These are phyloP conservation scores for Penaeus japonicus DNA, from an alignment of 1,140 invertebrate species.

Conservation along the genomic window DNA sequence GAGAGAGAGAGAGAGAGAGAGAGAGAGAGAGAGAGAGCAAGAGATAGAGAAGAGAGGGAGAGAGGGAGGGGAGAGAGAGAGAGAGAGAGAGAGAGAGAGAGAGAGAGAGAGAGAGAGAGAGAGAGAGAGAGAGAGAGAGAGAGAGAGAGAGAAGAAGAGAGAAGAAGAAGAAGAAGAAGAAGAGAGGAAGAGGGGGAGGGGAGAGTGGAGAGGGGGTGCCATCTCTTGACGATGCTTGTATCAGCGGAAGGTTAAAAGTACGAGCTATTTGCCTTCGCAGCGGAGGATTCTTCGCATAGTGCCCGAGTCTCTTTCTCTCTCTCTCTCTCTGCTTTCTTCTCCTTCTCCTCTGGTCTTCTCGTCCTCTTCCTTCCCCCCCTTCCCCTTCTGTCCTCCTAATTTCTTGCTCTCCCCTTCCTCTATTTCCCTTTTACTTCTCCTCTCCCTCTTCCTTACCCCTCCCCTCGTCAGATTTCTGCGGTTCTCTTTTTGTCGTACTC, in stretches of 20 bases:
- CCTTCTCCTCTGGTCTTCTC: neutral
- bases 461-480: too few relatives aligned
- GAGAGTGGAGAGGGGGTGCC: neutral
- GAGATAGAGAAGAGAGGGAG: neutral
- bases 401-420: too few relatives aligned
- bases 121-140: neutral
- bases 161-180: neutral
- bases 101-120: neutral
- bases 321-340: neutral
- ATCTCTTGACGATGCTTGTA: neutral
- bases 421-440: too few relatives aligned
- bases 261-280: neutral
- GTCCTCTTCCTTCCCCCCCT: neutral
- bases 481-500: too few relatives aligned
- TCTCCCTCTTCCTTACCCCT: too few relatives aligned
- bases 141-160: too few relatives aligned
- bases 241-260: neutral
- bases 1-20: neutral
- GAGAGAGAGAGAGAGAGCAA: neutral
- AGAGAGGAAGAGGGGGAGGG: too few relatives aligned
- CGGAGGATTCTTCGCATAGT: neutral
- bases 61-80: neutral
- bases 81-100: neutral
- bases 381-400: neutral
- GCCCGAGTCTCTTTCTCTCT: neutral